phyloP scores from a whole-genome alignment of 2,797 vertebrate genomes.

The Lophura swinhoii region DNA sequence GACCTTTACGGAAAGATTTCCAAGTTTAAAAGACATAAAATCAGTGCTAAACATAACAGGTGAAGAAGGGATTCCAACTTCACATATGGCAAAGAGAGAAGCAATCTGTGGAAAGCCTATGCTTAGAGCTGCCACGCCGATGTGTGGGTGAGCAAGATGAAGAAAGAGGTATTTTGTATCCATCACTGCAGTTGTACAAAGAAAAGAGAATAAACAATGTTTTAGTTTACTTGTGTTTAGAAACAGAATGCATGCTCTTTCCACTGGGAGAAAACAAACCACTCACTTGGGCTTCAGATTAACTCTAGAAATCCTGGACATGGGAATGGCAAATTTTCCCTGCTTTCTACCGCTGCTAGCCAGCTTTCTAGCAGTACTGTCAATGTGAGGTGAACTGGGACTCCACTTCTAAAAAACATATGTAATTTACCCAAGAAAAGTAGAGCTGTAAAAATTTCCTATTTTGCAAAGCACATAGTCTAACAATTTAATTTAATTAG shows the following conservation, averaged over 20 bases:
- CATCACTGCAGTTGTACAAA: neutral
- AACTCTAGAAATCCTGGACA: neutral
- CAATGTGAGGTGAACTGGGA: neutral
- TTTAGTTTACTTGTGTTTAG: neutral
- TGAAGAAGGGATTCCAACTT: neutral
- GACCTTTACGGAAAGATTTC: neutral
- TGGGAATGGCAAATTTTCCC: neutral
- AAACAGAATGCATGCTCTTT: neutral
- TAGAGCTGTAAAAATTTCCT: neutral
- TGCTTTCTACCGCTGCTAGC: fast-evolving
- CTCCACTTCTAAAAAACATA: neutral
- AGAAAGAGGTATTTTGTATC: neutral
- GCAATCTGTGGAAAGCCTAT: neutral
- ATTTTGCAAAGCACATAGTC: neutral
- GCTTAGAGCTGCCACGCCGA: neutral
- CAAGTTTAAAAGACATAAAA: neutral
- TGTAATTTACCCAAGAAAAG: neutral
- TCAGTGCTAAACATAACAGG: neutral
- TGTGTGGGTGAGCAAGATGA: neutral
- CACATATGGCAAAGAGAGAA: neutral
- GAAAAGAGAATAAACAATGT: neutral
- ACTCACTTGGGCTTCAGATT: neutral
- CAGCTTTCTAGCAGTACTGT: neutral
- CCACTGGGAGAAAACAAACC: neutral
- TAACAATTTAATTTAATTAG: neutral